Conservation (phyloP, 2,888 invertebrate genomes). For the Lordiphosa andalusiaca region DNA sequence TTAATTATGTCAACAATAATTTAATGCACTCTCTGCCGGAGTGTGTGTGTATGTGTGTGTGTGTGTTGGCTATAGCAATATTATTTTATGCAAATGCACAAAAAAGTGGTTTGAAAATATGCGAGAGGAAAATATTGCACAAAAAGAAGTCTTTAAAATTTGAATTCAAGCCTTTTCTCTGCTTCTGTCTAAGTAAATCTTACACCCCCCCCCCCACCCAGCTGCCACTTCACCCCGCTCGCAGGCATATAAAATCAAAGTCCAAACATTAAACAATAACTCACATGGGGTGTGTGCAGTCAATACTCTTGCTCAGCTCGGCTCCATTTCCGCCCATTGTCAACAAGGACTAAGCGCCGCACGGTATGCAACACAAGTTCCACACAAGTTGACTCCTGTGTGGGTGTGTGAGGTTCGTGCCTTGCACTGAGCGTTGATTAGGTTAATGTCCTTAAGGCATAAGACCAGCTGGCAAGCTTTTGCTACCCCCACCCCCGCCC, state of each 20-base stretch:
- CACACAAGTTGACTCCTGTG: not conserved
- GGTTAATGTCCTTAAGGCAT: constrained; percentile 68
- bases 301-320: constrained; percentile 34
- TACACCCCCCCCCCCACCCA: too few species aligned
- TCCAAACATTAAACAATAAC: constrained; percentile 31
- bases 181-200: too few species aligned
- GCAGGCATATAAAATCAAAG: constrained; percentile 14
- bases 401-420: constrained; percentile 14
- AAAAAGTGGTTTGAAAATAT: constrained; percentile 27
- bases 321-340: not conserved
- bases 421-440: constrained; percentile 59
- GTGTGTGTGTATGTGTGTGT: constrained; percentile 4
- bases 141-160: not conserved
- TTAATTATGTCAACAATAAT: constrained; percentile 65
- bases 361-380: constrained; percentile 5
- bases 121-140: constrained; percentile 11
- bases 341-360: constrained; percentile 6
- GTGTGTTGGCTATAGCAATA: constrained; percentile 52
- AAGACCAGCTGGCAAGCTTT: constrained; percentile 41
- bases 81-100: constrained; percentile 47
- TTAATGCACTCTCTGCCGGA: constrained; percentile 54
- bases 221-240: too few species aligned
- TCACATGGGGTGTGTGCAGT: constrained; percentile 25
- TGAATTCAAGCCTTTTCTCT: not conserved
- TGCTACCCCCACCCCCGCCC: constrained; percentile 3